These are phyloP conservation scores for Drosophila peninsularis DNA, from an alignment of 2,888 invertebrate genomes.

Conservation along the genomic window DNA sequence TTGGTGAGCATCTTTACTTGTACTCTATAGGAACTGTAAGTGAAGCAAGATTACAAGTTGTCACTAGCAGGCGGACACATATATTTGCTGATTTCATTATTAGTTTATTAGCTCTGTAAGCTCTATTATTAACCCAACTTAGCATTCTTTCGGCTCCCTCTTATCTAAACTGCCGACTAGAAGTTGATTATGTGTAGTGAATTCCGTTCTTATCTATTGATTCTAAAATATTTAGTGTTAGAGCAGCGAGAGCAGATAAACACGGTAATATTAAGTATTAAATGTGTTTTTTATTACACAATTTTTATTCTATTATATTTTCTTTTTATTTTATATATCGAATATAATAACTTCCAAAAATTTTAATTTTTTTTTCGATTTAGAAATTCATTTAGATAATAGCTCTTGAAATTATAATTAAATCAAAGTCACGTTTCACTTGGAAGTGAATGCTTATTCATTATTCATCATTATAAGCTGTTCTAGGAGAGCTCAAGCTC, in stretches of 20 bases:
- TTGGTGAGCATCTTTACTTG: conserved; percentile 61
- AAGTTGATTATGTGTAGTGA: neutral
- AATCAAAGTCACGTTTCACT: no score
- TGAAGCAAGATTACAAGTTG: neutral
- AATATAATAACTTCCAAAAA: no score
- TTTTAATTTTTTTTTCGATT: no score
- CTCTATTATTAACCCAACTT: neutral
- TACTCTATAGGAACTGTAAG: conserved; percentile 57
- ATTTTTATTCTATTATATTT: no score
- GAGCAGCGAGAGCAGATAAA: no score
- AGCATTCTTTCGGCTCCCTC: neutral
- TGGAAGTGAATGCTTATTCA: no score
- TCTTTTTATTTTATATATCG: no score
- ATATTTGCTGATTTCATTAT: neutral
- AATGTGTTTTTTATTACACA: no score
- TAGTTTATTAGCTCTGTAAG: neutral
- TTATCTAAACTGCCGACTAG: conserved; percentile 8
- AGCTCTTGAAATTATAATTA: no score
- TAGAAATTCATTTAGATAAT: no score
- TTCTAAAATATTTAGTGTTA: neutral
- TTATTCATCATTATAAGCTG: neutral
- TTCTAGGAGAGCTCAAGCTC: no score
- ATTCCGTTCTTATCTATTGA: neutral
- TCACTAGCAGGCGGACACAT: neutral
- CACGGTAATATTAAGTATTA: neutral